Evolutionary conservation across 2,113 vertebrate genomes (phyloP).

Genomic region (Halcyon senegalensis): DNA sequence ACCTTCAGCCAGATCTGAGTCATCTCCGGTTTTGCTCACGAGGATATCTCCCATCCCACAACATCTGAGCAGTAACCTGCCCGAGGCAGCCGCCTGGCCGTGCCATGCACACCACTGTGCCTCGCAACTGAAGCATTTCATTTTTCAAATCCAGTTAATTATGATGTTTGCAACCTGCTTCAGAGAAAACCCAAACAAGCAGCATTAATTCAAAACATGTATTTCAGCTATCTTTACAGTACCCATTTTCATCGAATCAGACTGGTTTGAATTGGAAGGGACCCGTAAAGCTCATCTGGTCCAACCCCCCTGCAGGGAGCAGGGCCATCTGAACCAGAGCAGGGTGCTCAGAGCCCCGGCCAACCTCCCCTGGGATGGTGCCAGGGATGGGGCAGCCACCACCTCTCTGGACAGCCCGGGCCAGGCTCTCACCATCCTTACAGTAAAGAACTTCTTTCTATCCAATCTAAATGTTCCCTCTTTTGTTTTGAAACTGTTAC

Average conservation of each 20-base stretch:
- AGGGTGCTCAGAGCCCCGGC: not conserved
- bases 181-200: not conserved
- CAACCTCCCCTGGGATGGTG: not conserved
- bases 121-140: conserved; percentile 3
- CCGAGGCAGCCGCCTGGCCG: not conserved
- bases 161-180: not conserved
- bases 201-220: not conserved
- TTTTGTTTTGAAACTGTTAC: not conserved
- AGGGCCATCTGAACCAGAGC: not conserved
- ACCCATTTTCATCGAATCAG: not conserved
- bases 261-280: not conserved
- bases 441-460: not conserved
- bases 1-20: not conserved
- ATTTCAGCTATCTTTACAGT: not conserved
- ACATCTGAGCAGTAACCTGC: not conserved
- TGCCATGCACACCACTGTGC: not conserved
- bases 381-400: not conserved
- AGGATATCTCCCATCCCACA: not conserved
- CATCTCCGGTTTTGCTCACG: not conserved
- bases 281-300: too few species aligned
- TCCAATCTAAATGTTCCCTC: not conserved
- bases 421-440: fast-evolving
- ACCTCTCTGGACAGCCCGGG: not conserved
- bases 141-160: conserved; percentile 33
- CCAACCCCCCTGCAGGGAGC: too few species aligned